These are phyloP conservation scores for Microcaecilia unicolor DNA, from an alignment of 2,797 vertebrate genomes.

Conservation along the genomic window DNA sequence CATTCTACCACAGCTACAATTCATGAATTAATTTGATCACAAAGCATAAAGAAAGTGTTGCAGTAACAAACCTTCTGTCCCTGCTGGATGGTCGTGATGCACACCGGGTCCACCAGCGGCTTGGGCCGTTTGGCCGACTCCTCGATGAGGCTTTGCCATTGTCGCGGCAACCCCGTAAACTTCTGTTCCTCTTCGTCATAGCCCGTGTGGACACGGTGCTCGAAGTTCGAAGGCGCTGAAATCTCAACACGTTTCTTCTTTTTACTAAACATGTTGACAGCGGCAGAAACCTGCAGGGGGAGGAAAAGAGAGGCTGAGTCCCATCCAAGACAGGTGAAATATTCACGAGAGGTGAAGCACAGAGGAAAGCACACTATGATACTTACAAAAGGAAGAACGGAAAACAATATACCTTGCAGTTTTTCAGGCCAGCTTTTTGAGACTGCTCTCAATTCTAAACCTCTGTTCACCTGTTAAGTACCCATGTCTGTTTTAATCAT, in stretches of 20 bases:
- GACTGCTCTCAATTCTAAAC: too few species aligned
- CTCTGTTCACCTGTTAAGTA: too few species aligned
- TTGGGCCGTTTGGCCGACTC: constrained; percentile 88
- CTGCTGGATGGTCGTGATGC: constrained; percentile 77
- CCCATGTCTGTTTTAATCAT: too few species aligned
- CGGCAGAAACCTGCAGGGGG: constrained; percentile 48
- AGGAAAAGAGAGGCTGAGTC: accelerated
- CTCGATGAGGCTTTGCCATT: constrained; percentile 94
- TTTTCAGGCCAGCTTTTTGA: too few species aligned
- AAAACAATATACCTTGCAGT: too few species aligned
- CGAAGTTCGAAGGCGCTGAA: constrained; percentile 88
- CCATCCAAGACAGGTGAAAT: too few species aligned
- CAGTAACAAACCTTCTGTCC: constrained; percentile 71
- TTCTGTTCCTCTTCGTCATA: constrained; percentile 88
- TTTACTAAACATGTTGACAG: constrained; percentile 79
- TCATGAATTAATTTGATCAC: too few species aligned
- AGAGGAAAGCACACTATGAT: too few species aligned
- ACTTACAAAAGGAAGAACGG: too few species aligned
- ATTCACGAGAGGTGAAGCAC: too few species aligned
- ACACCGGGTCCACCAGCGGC: constrained; percentile 75
- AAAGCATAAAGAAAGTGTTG: too few species aligned
- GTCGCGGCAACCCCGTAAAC: constrained; percentile 83
- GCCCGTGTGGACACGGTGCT: constrained; percentile 90
- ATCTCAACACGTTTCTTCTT: constrained; percentile 92
- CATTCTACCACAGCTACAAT: too few species aligned